Conservation (phyloP, 2,113 vertebrate species). For the Gallinago media region DNA sequence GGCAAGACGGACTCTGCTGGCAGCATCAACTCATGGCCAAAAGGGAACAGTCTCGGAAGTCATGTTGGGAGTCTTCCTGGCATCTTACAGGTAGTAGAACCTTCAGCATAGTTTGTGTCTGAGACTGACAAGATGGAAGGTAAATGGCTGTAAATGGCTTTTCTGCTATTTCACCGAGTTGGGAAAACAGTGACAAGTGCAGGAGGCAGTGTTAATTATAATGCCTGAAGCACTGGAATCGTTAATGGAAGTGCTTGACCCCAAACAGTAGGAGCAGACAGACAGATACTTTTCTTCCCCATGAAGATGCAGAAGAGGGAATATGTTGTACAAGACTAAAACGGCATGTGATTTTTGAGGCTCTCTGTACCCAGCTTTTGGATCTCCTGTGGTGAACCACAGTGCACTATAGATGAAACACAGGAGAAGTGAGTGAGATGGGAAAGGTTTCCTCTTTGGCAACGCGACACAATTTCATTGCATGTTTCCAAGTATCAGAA, state of each 20-base stretch:
- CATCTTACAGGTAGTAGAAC: neutral
- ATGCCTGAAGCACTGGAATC: conserved; percentile 20
- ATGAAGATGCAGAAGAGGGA: neutral
- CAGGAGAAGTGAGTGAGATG: conserved; percentile 5
- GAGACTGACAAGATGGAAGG: neutral
- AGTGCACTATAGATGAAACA: neutral
- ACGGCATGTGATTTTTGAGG: neutral
- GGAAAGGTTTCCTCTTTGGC: neutral
- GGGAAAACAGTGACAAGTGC: neutral
- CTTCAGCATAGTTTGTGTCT: neutral
- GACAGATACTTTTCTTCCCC: neutral
- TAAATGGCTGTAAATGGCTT: neutral
- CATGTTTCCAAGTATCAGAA: neutral
- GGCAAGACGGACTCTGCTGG: neutral
- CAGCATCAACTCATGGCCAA: neutral
- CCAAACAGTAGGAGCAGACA: conserved; percentile 2
- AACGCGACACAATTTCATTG: neutral
- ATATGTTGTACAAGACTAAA: conserved; percentile 40
- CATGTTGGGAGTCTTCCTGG: neutral
- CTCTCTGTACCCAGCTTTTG: neutral
- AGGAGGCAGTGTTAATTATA: conserved; percentile 24
- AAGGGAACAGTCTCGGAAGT: neutral
- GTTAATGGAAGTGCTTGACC: conserved; percentile 32
- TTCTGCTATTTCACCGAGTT: neutral
- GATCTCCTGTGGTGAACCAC: neutral